phyloP scores from a whole-genome alignment of 2,113 vertebrate species.

The Gallinago jamesoni region DNA sequence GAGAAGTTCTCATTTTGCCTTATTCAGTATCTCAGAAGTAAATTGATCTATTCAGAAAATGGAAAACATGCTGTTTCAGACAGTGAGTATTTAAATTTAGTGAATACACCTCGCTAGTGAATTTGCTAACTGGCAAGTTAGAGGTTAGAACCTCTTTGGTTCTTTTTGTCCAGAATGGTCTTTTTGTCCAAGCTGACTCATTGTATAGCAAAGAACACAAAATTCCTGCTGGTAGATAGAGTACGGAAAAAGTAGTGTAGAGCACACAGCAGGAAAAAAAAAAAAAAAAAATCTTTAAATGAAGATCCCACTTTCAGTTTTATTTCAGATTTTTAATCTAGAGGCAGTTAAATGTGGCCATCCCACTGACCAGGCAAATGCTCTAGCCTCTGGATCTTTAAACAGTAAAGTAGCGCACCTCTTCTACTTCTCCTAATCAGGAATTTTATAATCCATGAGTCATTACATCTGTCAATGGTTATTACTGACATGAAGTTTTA shows the following conservation, averaged over 20 bases:
- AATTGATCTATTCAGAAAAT: background rate
- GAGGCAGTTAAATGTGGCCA: background rate
- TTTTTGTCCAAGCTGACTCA: background rate
- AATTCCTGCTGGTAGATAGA: background rate
- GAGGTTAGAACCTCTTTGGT: background rate
- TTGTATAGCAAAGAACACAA: background rate
- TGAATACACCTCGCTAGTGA: background rate
- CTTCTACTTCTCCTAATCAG: background rate
- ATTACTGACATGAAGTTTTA: background rate
- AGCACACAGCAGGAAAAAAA: background rate
- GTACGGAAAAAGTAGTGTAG: accelerated
- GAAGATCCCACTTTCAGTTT: background rate
- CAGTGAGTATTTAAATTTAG: background rate
- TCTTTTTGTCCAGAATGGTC: background rate
- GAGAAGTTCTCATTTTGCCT: background rate
- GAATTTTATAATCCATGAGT: background rate
- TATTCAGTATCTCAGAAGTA: background rate
- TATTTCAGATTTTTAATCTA: background rate
- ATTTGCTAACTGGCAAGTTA: background rate
- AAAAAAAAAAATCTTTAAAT: too few species aligned
- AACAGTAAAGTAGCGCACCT: background rate
- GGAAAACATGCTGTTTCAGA: accelerated
- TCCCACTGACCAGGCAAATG: background rate
- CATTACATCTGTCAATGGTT: background rate
- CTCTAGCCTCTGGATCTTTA: background rate